phyloP scores from a whole-genome alignment of 1,140 invertebrate genomes.

The Drosophila lacertosa region DNA sequence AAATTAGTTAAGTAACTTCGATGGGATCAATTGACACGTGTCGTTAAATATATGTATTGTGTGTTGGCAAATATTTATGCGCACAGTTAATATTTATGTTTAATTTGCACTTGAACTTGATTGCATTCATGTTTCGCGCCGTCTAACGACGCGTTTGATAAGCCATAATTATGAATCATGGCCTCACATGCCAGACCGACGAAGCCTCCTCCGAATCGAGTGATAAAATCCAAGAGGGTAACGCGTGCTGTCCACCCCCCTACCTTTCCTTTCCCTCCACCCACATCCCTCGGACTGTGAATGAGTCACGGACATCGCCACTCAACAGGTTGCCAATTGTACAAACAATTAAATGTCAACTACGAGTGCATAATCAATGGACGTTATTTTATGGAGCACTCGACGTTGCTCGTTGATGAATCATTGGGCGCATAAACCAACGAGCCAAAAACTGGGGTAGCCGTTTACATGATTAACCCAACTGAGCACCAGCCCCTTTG shows the following conservation, averaged over 20 bases:
- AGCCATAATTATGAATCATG: slow-evolving; percentile 27
- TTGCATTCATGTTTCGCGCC: slow-evolving; percentile 20
- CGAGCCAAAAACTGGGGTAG: not conserved
- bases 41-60: not conserved
- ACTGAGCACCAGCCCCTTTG: no score
- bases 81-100: slow-evolving; percentile 26
- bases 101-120: slow-evolving; percentile 28
- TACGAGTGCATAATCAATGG: slow-evolving; percentile 21
- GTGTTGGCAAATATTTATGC: slow-evolving; percentile 8
- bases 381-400: slow-evolving; percentile 17
- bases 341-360: slow-evolving; percentile 39
- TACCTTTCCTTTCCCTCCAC: no score
- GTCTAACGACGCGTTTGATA: slow-evolving; percentile 20
- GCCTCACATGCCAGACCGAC: slow-evolving; percentile 3
- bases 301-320: slow-evolving; percentile 27
- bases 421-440: slow-evolving; percentile 7
- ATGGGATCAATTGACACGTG: not conserved
- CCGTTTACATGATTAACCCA: not conserved
- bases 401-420: slow-evolving; percentile 10
- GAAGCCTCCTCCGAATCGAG: not conserved
- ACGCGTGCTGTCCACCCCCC: not conserved
- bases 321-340: slow-evolving; percentile 29
- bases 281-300: no score
- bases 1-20: no score
- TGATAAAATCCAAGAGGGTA: slow-evolving; percentile 6